Percentiles rank a stretch among this genome's conserved stretches.
phyloP scores from a whole-genome alignment of 2,888 invertebrate species.

The Drosophila ustulata region DNA sequence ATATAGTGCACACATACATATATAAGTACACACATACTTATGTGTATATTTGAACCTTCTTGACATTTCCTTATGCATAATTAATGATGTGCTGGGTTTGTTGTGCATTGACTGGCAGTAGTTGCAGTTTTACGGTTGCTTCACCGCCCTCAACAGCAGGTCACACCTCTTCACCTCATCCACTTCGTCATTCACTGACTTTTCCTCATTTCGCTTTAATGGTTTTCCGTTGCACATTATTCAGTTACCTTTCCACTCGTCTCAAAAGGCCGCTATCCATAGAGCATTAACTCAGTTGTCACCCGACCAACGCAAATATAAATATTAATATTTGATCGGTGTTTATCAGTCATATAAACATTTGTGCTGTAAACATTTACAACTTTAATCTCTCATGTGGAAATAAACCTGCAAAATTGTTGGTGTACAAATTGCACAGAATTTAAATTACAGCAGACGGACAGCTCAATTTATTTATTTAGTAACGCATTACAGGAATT shows the following conservation, averaged over 20 bases:
- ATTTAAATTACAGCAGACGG: neutral
- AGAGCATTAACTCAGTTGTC: neutral
- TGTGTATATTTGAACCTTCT: slow-evolving; percentile 5
- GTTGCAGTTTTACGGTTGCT: slow-evolving; percentile 42
- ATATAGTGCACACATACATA: neutral
- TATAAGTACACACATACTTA: neutral
- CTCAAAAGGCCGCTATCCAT: neutral
- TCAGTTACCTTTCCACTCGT: slow-evolving; percentile 3
- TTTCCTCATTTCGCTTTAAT: slow-evolving; percentile 21
- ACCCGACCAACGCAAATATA: neutral
- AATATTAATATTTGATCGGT: neutral
- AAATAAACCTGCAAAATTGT: neutral
- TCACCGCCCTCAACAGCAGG: slow-evolving; percentile 15
- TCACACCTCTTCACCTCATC: slow-evolving; percentile 9
- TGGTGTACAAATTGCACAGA: neutral
- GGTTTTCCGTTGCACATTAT: slow-evolving; percentile 9
- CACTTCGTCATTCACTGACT: neutral
- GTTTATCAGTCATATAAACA: neutral
- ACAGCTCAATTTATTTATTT: neutral
- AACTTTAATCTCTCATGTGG: neutral
- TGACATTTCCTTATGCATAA: slow-evolving; percentile 47
- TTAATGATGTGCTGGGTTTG: slow-evolving; percentile 39
- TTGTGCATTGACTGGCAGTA: slow-evolving; percentile 23
- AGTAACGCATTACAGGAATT: neutral
- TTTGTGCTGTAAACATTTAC: neutral